These are phyloP conservation scores for Acanthopleura granulata DNA, from an alignment of 2,888 invertebrate species.

Conservation along the genomic window DNA sequence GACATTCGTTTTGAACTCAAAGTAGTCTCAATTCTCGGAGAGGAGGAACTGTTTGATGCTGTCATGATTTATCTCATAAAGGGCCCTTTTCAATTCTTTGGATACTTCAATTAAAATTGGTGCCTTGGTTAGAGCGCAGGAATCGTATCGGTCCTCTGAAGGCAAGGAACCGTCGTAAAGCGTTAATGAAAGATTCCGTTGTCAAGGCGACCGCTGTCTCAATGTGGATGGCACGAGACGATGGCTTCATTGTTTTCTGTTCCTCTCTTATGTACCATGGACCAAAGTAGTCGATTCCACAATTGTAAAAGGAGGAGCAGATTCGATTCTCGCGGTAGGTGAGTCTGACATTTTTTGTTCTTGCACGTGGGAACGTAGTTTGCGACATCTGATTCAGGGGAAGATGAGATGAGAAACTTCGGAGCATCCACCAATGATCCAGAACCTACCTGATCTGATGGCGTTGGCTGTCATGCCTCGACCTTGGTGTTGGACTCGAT, in stretches of 20 bases:
- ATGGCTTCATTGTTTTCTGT: constrained; percentile 49
- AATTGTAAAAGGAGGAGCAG: constrained; percentile 50
- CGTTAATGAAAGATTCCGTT: constrained; percentile 41
- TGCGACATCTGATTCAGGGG: constrained; percentile 55
- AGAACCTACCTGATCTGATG: constrained; percentile 44
- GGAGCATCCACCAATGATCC: constrained; percentile 50
- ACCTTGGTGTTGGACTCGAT: constrained; percentile 32
- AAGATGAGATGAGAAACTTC: constrained; percentile 38
- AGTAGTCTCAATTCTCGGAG: constrained; percentile 25
- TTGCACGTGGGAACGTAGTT: constrained; percentile 33
- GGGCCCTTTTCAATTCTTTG: constrained; percentile 27
- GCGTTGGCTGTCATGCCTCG: constrained; percentile 36
- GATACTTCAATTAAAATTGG: constrained; percentile 38
- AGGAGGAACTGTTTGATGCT: constrained; percentile 25
- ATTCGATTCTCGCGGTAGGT: constrained; percentile 51
- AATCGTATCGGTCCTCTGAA: constrained; percentile 33
- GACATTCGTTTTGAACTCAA: constrained; percentile 39
- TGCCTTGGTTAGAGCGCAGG: constrained; percentile 34
- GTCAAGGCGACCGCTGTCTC: constrained; percentile 37
- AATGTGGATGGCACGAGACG: constrained; percentile 54
- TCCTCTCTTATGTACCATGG: constrained; percentile 50
- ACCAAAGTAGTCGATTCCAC: constrained; percentile 63
- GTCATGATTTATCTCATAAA: constrained; percentile 25
- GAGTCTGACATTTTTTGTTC: constrained; percentile 60
- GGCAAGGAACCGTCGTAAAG: constrained; percentile 33